Evolutionary conservation across 2,888 invertebrate species (phyloP), one percentile per base, ranked within the genome.

Genomic region (Plebejus anna): DNA sequence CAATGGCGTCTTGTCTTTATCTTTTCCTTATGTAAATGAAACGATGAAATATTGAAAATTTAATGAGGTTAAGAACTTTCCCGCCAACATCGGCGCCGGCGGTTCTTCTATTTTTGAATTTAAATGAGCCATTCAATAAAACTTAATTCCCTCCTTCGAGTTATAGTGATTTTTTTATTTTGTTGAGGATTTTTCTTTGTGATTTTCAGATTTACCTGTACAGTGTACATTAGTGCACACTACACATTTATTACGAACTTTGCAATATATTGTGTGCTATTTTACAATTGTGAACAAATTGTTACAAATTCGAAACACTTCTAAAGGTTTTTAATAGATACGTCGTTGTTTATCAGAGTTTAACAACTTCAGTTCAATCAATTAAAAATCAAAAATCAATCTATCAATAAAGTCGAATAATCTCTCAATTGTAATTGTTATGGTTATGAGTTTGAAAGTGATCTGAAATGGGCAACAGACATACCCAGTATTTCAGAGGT

Each of bases 1-100:
- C 86, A 92, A 81, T 83, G 84, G 84, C 90, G 88, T 90, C 92
- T 91, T 92, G 90, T 88, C 92, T 93, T 92, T 92, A 93, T 94
- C 91, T 92, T 91, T 92, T 92, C 88, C 91, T 91, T 92, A 93
- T 92, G 92, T 89, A 91, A 94, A 93, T 93, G 83, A 66, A 66
- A 83, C 81, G 83, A 82, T 80, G 83, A 83, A 88, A 85, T 89
- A 89, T 90, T 87, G 83, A 83, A 83, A 86, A 84, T 89, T 89
- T 89, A 89, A 91, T 89, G 90, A 90, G 87, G 88, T 88, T 90
- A 90, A 90, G 88, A 91, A 93, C 90, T 92, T 92, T 90, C 85
- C 83, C 82, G 84, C 84, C 90, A 87, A 85, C 87, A 81, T 79
- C 82, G 83, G 80, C 84, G 89, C 86, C 89, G 86, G n/a, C 51